phyloP scores from a whole-genome alignment of 2,113 vertebrate genomes.

The Phaethon lepturus region DNA sequence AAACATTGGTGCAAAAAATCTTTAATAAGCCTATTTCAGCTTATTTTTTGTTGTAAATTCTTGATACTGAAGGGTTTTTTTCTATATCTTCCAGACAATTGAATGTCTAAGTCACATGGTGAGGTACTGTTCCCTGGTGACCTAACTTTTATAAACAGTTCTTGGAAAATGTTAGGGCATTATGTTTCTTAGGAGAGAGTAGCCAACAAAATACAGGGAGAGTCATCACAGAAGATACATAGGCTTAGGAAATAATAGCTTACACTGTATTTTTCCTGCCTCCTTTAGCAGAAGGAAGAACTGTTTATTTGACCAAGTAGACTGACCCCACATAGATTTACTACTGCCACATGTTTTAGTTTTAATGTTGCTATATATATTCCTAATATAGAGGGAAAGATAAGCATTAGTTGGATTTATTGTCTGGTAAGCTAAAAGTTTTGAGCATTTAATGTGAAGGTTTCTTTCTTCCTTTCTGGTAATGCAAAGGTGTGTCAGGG shows the following conservation, averaged over 20 bases:
- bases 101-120: not conserved
- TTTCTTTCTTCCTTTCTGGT: not conserved
- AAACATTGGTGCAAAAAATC: not conserved
- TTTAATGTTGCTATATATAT: not conserved
- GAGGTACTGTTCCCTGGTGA: not conserved
- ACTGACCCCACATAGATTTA: not conserved
- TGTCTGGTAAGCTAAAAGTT: not conserved
- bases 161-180: not conserved
- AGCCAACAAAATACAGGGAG: not conserved
- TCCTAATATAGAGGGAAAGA: not conserved
- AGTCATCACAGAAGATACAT: not conserved
- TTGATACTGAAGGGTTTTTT: not conserved
- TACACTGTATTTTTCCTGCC: not conserved
- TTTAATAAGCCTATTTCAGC: not conserved
- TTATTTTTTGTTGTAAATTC: not conserved
- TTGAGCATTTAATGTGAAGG: not conserved
- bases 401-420: not conserved
- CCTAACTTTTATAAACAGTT: not conserved
- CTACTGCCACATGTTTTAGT: not conserved
- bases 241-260: not conserved
- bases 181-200: not conserved
- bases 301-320: not conserved
- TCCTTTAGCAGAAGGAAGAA: not conserved
- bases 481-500: not conserved
- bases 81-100: not conserved